Evolutionary conservation across 2,888 invertebrate genomes (phyloP).

Genomic region (Dolomedes plantarius): DNA sequence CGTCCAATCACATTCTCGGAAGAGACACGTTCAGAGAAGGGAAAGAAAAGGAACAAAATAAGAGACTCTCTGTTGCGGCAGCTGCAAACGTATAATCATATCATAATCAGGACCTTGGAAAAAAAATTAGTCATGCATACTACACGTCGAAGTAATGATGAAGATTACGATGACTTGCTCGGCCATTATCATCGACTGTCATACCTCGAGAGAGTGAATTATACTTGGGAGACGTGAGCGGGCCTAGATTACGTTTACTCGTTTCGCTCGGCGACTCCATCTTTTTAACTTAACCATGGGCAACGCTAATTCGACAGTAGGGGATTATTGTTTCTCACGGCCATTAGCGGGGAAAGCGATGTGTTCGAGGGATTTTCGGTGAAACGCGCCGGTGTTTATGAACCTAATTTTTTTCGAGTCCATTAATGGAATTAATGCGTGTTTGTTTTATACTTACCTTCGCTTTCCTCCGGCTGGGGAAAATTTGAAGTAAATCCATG

Average conservation of each 20-base stretch:
- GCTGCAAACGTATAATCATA: slow-evolving; percentile 41
- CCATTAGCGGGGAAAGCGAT: not conserved
- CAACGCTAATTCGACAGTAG: not conserved
- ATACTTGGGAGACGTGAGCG: not conserved
- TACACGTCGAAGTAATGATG: slow-evolving; percentile 29
- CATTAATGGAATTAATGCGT: too few species aligned
- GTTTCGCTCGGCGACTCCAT: not conserved
- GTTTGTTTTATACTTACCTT: too few species aligned
- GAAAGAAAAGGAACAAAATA: too few species aligned
- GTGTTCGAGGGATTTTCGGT: too few species aligned
- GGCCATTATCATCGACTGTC: not conserved
- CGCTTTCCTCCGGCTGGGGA: too few species aligned
- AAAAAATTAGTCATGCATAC: slow-evolving; percentile 63
- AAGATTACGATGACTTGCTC: not conserved
- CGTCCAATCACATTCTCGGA: slow-evolving; percentile 50
- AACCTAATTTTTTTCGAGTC: too few species aligned
- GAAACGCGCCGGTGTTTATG: too few species aligned
- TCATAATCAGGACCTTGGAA: slow-evolving; percentile 48
- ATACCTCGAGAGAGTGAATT: not conserved
- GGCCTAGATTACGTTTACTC: not conserved
- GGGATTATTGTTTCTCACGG: not conserved
- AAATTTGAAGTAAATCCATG: too few species aligned
- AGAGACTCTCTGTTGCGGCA: not conserved
- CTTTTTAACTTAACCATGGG: not conserved
- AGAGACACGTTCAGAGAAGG: not conserved